A percentile compares a stretch with the other conserved stretches of the same genome.
These are phyloP conservation scores for Halcyon chelicuti DNA, from an alignment of 2,797 vertebrate genomes.

Conservation along the genomic window DNA sequence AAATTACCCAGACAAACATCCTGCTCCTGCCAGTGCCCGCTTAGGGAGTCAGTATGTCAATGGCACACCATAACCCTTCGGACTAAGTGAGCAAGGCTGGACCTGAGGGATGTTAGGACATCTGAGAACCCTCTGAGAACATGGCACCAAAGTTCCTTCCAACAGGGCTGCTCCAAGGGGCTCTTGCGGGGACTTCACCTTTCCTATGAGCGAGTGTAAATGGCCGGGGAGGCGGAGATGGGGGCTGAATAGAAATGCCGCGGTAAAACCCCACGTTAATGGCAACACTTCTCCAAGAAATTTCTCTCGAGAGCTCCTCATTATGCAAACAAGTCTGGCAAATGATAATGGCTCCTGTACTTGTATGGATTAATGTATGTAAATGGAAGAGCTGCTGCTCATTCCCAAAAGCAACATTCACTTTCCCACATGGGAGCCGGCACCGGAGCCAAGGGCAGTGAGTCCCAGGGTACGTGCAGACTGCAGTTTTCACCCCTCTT, in stretches of 20 bases:
- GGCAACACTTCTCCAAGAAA: slow-evolving; percentile 36
- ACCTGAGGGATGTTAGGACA: not conserved
- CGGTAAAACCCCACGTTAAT: not conserved
- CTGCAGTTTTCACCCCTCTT: not conserved
- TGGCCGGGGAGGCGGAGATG: not conserved
- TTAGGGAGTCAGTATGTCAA: not conserved
- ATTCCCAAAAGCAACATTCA: slow-evolving; percentile 22
- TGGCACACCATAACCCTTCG: not conserved
- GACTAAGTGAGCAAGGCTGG: not conserved
- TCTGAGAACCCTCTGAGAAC: not conserved
- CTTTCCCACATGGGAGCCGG: not conserved
- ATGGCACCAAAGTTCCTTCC: not conserved
- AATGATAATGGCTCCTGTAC: slow-evolving; percentile 55
- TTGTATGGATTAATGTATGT: slow-evolving; percentile 55
- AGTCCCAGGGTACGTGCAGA: not conserved
- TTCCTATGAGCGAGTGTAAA: not conserved
- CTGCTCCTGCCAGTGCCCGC: not conserved
- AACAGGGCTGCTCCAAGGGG: not conserved
- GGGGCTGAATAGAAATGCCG: not conserved
- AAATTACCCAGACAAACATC: not conserved
- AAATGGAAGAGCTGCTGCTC: slow-evolving; percentile 36
- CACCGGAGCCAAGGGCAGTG: not conserved
- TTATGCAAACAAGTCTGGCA: slow-evolving; percentile 68
- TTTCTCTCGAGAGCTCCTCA: slow-evolving; percentile 60
- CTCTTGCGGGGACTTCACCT: not conserved